Evolutionary conservation across 2,797 vertebrate species (phyloP).

Genomic region (Macrochelys suwanniensis): DNA sequence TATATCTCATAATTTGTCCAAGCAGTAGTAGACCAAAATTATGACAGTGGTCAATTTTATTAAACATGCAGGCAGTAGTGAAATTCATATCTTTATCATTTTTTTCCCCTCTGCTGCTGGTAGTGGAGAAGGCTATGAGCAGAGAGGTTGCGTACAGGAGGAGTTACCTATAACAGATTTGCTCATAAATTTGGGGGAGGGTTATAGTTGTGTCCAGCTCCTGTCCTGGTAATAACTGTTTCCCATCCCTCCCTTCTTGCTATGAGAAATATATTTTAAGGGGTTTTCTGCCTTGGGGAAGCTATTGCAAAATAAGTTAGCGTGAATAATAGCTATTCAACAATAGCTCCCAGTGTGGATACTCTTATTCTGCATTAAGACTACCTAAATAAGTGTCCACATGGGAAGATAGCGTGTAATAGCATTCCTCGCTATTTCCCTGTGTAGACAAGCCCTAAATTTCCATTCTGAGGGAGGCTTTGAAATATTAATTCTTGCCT

Average conservation of each 20-base stretch:
- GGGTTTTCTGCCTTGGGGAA: too few relatives aligned
- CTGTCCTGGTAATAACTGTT: background rate
- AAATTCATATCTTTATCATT: background rate
- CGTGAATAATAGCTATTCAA: too few relatives aligned
- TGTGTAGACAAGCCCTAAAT: background rate
- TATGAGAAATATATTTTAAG: background rate
- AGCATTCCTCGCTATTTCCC: too few relatives aligned
- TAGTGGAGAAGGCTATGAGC: background rate
- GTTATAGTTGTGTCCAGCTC: background rate
- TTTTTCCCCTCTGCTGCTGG: too few relatives aligned
- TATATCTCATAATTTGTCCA: constrained; percentile 33
- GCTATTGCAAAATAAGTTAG: too few relatives aligned
- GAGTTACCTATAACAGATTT: background rate
- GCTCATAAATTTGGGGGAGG: background rate
- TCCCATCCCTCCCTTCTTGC: background rate
- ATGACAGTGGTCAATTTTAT: background rate
- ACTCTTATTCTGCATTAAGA: too few relatives aligned
- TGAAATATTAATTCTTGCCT: background rate
- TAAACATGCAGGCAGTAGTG: background rate
- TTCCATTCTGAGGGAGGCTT: background rate
- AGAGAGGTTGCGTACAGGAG: background rate
- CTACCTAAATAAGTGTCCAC: too few relatives aligned
- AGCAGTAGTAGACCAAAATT: background rate
- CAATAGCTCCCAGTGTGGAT: too few relatives aligned
- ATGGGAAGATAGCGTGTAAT: too few relatives aligned